These are phyloP conservation scores for Loripinus fragilis DNA, from an alignment of 2,888 invertebrate species.

Conservation along the genomic window DNA sequence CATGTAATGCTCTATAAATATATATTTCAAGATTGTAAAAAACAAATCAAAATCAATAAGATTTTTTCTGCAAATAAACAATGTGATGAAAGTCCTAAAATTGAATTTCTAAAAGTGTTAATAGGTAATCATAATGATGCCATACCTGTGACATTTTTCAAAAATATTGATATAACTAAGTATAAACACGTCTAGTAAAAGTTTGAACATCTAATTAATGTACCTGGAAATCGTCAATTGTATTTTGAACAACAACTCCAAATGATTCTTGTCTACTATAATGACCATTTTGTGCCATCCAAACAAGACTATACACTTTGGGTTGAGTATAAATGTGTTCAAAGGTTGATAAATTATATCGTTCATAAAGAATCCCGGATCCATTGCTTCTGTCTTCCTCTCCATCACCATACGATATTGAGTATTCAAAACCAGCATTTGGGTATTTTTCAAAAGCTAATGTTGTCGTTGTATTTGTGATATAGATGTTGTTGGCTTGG, in stretches of 20 bases:
- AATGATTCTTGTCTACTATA: neutral
- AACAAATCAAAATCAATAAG: too few species aligned
- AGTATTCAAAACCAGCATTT: constrained; percentile 45
- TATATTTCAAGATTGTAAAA: too few species aligned
- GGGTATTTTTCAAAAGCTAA: constrained; percentile 47
- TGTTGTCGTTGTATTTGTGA: constrained; percentile 43
- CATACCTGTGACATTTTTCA: too few species aligned
- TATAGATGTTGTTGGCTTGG: constrained; percentile 36
- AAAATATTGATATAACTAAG: too few species aligned
- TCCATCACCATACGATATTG: constrained; percentile 50
- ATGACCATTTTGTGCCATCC: constrained; percentile 45
- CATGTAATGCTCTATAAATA: too few species aligned
- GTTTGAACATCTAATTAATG: neutral
- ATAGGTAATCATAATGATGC: too few species aligned
- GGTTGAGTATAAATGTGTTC: constrained; percentile 36
- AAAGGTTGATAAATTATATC: constrained; percentile 39
- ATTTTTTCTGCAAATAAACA: too few species aligned
- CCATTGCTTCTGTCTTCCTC: constrained; percentile 7
- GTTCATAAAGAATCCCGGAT: constrained; percentile 29
- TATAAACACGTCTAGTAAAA: too few species aligned
- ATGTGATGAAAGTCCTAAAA: too few species aligned
- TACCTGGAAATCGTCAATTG: constrained; percentile 4
- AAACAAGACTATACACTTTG: constrained; percentile 37
- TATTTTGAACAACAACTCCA: neutral
- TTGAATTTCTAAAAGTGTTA: too few species aligned